phyloP scores from a whole-genome alignment of 2,888 invertebrate species.

The Acleris emargana region DNA sequence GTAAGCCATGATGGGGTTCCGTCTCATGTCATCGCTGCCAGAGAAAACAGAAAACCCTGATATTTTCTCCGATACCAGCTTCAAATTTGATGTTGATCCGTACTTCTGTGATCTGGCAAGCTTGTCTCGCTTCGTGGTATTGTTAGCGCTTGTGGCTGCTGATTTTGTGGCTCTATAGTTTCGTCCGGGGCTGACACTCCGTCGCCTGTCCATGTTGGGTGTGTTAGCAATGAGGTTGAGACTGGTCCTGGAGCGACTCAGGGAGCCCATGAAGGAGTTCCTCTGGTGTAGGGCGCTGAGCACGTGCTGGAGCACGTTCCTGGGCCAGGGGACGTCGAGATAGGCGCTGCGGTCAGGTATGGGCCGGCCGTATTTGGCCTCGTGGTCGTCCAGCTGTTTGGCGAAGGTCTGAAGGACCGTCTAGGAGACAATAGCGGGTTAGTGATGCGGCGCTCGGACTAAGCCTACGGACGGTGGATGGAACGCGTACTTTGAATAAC shows the following conservation, averaged over 20 bases:
- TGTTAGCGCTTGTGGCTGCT: constrained; percentile 55
- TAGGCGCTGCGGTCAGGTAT: constrained; percentile 63
- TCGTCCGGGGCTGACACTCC: constrained; percentile 63
- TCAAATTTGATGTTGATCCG: constrained; percentile 72
- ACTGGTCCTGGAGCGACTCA: constrained; percentile 83
- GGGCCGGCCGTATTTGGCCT: constrained; percentile 69
- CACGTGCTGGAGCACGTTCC: constrained; percentile 73
- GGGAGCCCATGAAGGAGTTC: constrained; percentile 78
- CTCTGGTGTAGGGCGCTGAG: constrained; percentile 68
- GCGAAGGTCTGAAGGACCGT: constrained; percentile 66
- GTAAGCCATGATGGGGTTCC: constrained; percentile 76
- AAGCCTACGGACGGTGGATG: constrained; percentile 36
- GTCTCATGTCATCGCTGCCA: constrained; percentile 52
- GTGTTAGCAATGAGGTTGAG: constrained; percentile 69
- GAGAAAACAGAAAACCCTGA: constrained; percentile 74
- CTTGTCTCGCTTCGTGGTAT: constrained; percentile 61
- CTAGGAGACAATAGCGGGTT: constrained; percentile 49
- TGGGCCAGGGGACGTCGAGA: constrained; percentile 72
- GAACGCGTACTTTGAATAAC: constrained; percentile 19
- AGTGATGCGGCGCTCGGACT: constrained; percentile 45
- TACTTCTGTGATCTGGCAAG: constrained; percentile 61
- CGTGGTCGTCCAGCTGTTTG: constrained; percentile 74
- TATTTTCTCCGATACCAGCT: constrained; percentile 72
- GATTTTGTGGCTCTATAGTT: constrained; percentile 55
- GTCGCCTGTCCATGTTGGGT: constrained; percentile 60